phyloP scores from a whole-genome alignment of 2,888 invertebrate genomes.

The Trilocha varians region DNA sequence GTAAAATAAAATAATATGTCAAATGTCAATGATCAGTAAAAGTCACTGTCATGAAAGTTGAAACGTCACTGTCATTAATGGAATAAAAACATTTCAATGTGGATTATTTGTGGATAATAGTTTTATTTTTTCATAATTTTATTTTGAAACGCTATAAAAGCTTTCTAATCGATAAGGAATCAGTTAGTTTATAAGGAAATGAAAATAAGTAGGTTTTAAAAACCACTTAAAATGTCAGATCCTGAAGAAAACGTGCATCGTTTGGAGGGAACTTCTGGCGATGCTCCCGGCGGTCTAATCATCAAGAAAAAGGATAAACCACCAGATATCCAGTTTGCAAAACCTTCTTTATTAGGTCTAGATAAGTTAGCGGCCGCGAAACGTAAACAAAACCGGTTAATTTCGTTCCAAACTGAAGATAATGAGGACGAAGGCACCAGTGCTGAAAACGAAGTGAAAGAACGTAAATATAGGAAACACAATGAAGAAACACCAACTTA shows the following conservation, averaged over 20 bases:
- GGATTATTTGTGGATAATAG: too few relatives aligned
- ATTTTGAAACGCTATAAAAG: too few relatives aligned
- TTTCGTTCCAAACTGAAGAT: slow-evolving; percentile 75
- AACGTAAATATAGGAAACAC: slow-evolving; percentile 82
- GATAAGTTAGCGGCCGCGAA: slow-evolving; percentile 89
- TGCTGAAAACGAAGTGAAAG: slow-evolving; percentile 30
- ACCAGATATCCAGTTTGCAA: slow-evolving; percentile 82
- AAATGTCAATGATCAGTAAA: too few relatives aligned
- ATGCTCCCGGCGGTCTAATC: slow-evolving; percentile 80
- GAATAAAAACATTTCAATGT: too few relatives aligned
- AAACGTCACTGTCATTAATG: too few relatives aligned
- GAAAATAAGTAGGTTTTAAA: too few relatives aligned
- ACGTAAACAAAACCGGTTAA: slow-evolving; percentile 77
- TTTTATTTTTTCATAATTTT: too few relatives aligned
- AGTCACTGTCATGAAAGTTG: too few relatives aligned
- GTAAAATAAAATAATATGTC: too few relatives aligned
- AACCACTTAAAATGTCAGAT: slow-evolving; percentile 36
- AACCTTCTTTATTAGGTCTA: slow-evolving; percentile 84
- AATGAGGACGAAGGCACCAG: slow-evolving; percentile 35
- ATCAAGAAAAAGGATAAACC: slow-evolving; percentile 76
- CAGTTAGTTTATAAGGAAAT: too few relatives aligned
- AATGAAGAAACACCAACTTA: slow-evolving; percentile 94
- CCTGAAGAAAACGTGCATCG: slow-evolving; percentile 78
- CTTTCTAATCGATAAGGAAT: too few relatives aligned
- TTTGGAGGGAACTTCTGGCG: slow-evolving; percentile 77